A percentile compares a stretch with the other conserved stretches of the same genome.
phyloP scores from a whole-genome alignment of 2,888 invertebrate species.

The Hydrotaea cyrtoneurina region DNA sequence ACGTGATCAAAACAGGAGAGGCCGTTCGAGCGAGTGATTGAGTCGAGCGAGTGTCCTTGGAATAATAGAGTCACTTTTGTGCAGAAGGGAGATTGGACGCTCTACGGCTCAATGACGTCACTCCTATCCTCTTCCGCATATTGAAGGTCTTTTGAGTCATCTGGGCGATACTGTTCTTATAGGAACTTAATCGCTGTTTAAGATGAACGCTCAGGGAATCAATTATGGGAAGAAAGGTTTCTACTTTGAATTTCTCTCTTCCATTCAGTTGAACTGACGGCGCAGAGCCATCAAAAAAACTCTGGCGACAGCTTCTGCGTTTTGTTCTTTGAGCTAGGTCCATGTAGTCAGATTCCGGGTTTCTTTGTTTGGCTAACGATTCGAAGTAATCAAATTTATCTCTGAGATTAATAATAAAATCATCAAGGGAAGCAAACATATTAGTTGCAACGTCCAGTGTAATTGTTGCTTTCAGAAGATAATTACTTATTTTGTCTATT shows the following conservation, averaged over 20 bases:
- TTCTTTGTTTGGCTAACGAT: slow-evolving; percentile 13
- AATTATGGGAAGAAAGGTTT: not conserved
- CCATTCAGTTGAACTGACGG: not conserved
- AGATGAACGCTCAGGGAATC: slow-evolving; percentile 1
- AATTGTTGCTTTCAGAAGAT: not conserved
- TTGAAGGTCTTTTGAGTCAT: no score
- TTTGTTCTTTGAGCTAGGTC: not conserved
- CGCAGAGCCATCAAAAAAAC: not conserved
- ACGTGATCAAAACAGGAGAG: not conserved
- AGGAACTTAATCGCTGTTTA: not conserved
- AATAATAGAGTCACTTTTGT: not conserved
- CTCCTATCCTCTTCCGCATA: no score
- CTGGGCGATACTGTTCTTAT: no score
- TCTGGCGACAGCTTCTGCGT: not conserved
- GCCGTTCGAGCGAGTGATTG: not conserved
- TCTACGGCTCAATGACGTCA: not conserved
- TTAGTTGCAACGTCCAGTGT: not conserved
- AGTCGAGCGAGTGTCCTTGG: not conserved
- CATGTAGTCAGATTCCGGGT: slow-evolving; percentile 1
- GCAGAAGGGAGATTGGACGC: not conserved
- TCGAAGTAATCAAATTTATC: slow-evolving; percentile 18
- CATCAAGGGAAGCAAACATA: no score
- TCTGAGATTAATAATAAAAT: not conserved
- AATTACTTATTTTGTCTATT: slow-evolving; percentile 22
- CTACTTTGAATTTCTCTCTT: no score